Conservation (phyloP, 2,888 invertebrate genomes). For the Lasioglossum vierecki region DNA sequence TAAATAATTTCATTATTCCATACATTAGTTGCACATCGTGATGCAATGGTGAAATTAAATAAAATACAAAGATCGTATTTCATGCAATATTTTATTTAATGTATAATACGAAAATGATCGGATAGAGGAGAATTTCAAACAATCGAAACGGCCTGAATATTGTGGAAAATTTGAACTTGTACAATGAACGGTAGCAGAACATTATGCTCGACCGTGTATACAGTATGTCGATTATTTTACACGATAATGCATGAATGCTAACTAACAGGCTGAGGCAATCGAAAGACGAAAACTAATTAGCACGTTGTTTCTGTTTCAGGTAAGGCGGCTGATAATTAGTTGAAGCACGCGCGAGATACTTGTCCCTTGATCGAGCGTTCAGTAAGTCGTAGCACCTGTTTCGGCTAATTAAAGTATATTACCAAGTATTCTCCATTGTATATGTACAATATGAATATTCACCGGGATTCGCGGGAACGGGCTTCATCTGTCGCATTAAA, state of each 20-base stretch:
- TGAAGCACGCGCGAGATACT: conserved; percentile 33
- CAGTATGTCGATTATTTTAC: neutral
- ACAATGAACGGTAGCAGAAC: neutral
- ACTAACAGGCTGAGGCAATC: neutral
- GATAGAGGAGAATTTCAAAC: neutral
- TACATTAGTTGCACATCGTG: neutral
- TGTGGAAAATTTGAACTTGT: neutral
- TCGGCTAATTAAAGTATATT: conserved; percentile 64
- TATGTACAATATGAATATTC: conserved; percentile 20
- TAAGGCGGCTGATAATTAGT: conserved; percentile 49
- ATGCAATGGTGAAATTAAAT: neutral
- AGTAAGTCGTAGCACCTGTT: conserved; percentile 60
- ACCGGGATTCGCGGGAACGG: conserved; percentile 21
- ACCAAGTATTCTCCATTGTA: conserved; percentile 32
- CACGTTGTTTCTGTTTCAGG: conserved; percentile 55
- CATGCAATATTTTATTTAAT: neutral
- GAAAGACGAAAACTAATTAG: conserved; percentile 42
- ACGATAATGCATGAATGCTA: neutral
- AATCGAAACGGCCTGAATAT: neutral
- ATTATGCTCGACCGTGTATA: neutral
- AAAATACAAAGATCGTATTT: neutral
- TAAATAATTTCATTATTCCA: neutral
- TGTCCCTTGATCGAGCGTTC: conserved; percentile 26
- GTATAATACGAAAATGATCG: neutral
- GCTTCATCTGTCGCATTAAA: conserved; percentile 4